A percentile compares a stretch with the other conserved stretches of the same genome.
These are phyloP conservation scores for Streptopelia turtur DNA, from an alignment of 2,797 vertebrate species.

Conservation along the genomic window DNA sequence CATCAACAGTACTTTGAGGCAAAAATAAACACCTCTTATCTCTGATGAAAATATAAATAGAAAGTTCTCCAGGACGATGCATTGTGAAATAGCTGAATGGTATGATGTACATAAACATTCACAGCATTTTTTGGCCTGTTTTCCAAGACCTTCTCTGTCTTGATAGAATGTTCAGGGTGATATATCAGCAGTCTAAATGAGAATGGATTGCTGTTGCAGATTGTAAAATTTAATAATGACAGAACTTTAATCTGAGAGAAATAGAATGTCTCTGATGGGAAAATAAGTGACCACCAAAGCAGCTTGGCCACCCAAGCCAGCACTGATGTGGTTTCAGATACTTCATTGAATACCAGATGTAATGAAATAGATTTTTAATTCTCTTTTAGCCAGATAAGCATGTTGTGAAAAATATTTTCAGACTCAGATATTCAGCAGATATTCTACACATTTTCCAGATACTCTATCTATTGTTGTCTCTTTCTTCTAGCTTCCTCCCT, in stretches of 20 bases:
- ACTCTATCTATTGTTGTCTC: neutral
- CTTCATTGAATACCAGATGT: conserved; percentile 53
- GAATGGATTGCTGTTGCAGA: conserved; percentile 35
- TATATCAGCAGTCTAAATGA: conserved; percentile 35
- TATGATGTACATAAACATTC: conserved; percentile 51
- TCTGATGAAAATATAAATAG: conserved; percentile 9
- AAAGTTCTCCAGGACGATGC: neutral
- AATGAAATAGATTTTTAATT: conserved; percentile 53
- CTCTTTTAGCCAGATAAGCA: conserved; percentile 51
- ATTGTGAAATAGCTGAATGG: conserved; percentile 36
- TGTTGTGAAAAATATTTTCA: conserved; percentile 55
- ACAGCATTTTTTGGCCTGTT: conserved; percentile 34
- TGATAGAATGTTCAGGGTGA: conserved; percentile 33
- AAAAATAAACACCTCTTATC: conserved; percentile 34
- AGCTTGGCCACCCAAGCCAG: conserved; percentile 42
- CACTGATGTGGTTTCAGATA: conserved; percentile 52
- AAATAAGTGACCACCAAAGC: conserved; percentile 65
- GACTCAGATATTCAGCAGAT: neutral
- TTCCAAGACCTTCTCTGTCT: conserved; percentile 22
- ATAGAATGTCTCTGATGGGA: conserved; percentile 46
- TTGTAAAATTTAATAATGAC: conserved; percentile 60
- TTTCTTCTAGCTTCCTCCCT: neutral
- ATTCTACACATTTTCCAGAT: conserved; percentile 8
- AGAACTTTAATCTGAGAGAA: conserved; percentile 61
- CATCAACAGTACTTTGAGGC: neutral